Conservation (phyloP, 2,797 vertebrate species). For the Acanthurus lineatus region DNA sequence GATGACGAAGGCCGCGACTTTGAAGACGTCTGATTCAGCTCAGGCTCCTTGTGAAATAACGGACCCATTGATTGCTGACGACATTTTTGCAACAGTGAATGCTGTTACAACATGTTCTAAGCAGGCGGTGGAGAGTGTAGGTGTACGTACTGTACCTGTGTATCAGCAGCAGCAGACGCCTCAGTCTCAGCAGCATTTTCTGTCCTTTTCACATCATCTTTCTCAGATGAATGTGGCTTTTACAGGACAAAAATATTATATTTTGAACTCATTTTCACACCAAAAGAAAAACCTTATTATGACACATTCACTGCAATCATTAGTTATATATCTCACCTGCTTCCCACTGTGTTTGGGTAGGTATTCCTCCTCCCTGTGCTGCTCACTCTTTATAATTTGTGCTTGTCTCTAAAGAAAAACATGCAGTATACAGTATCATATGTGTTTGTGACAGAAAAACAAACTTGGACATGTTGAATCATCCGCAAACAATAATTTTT, state of each 20-base stretch:
- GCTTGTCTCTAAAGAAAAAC: constrained; percentile 38
- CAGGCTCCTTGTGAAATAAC: constrained; percentile 52
- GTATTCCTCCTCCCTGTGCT: constrained; percentile 29
- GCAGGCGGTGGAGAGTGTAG: constrained; percentile 1
- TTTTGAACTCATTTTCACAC: not conserved
- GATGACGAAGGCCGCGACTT: constrained; percentile 45
- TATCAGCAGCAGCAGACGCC: constrained; percentile 43
- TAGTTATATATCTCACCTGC: constrained; percentile 28
- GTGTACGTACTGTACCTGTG: constrained; percentile 43
- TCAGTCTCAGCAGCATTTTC: constrained; percentile 13
- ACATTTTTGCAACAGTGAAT: not conserved
- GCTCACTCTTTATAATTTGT: constrained; percentile 32
- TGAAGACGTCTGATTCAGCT: constrained; percentile 38
- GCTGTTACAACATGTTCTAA: not conserved
- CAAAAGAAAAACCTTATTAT: not conserved
- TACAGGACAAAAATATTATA: not conserved
- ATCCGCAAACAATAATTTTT: not conserved
- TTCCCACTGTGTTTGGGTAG: constrained; percentile 41
- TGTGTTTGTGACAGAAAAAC: not conserved
- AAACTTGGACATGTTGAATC: not conserved
- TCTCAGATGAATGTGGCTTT: constrained; percentile 44
- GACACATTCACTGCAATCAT: not conserved
- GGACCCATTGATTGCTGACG: not conserved
- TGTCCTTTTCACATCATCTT: constrained; percentile 17
- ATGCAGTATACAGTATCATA: not conserved